Percentiles rank a stretch among this genome's conserved stretches.
Evolutionary conservation across 2,888 invertebrate species (phyloP).

Genomic region (Platerodrilus igneus): DNA sequence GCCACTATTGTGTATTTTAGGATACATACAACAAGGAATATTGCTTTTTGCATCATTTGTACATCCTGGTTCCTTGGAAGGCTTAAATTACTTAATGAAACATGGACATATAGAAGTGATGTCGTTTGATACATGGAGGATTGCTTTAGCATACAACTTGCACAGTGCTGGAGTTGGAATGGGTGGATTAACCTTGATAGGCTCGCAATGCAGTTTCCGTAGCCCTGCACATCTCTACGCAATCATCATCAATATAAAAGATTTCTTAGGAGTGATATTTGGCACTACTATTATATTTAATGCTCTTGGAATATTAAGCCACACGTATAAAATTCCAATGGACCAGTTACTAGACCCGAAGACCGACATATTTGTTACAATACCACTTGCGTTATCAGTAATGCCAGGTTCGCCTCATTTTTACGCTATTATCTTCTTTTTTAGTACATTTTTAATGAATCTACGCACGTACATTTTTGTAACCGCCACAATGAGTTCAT

Average conservation of each 20-base stretch:
- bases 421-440: slow-evolving; percentile 10
- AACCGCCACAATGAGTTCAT: neutral
- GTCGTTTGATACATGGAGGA: slow-evolving; percentile 9
- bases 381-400: slow-evolving; percentile 6
- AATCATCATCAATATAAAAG: slow-evolving; percentile 10
- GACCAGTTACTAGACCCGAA: neutral
- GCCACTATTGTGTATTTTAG: slow-evolving; percentile 1
- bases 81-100: slow-evolving; percentile 6
- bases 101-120: slow-evolving; percentile 8
- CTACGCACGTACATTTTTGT: slow-evolving; percentile 10
- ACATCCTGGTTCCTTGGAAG: slow-evolving; percentile 13
- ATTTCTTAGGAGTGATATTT: slow-evolving; percentile 2
- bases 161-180: slow-evolving; percentile 16
- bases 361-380: slow-evolving; percentile 7
- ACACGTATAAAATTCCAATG: slow-evolving; percentile 3
- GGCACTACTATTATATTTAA: slow-evolving; percentile 8
- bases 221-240: slow-evolving; percentile 15
- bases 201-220: slow-evolving; percentile 13
- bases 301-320: slow-evolving; percentile 10
- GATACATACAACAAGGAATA: slow-evolving; percentile 5
- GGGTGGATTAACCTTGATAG: slow-evolving; percentile 15
- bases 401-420: slow-evolving; percentile 11
- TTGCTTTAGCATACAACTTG: slow-evolving; percentile 8
- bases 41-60: slow-evolving; percentile 12
- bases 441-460: slow-evolving; percentile 6